A percentile compares a stretch with the other conserved stretches of the same genome.
Evolutionary conservation across 64 coral and sea anemone species (phyloP).

Genomic region (Pocillopora verrucosa): DNA sequence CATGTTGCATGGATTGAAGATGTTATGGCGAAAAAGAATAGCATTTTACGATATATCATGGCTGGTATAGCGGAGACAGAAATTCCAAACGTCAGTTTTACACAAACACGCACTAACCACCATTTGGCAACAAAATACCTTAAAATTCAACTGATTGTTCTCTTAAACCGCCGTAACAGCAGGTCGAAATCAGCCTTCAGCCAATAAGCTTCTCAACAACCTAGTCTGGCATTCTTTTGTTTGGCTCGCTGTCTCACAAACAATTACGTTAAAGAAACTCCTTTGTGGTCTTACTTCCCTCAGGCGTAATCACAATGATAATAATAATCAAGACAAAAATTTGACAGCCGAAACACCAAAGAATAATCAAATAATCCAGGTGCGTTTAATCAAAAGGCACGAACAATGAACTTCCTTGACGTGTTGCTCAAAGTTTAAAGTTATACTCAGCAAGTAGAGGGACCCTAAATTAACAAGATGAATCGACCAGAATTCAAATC

Average conservation of each 20-base stretch:
- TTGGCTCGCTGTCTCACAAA: neutral
- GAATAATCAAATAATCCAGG: slow-evolving; percentile 10
- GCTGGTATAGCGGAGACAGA: neutral
- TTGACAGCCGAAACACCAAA: neutral
- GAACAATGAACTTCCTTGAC: neutral
- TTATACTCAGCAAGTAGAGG: neutral
- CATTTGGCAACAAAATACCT: neutral
- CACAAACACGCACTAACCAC: neutral
- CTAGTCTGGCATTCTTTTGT: neutral
- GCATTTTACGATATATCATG: neutral
- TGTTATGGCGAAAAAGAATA: neutral
- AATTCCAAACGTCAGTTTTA: neutral
- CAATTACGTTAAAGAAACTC: slow-evolving; percentile 10
- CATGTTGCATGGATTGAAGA: neutral
- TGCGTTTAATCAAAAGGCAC: neutral
- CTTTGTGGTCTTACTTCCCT: slow-evolving; percentile 20
- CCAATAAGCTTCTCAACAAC: neutral
- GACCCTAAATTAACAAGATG: neutral
- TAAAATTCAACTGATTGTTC: neutral
- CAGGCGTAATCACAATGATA: neutral
- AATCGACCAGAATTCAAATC: neutral
- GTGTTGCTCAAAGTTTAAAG: neutral
- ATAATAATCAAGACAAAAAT: neutral
- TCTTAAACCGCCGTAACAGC: slow-evolving; percentile 4
- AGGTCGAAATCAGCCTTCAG: neutral